Conservation (phyloP, 2,113 vertebrate genomes). For the Pluvianellus socialis region DNA sequence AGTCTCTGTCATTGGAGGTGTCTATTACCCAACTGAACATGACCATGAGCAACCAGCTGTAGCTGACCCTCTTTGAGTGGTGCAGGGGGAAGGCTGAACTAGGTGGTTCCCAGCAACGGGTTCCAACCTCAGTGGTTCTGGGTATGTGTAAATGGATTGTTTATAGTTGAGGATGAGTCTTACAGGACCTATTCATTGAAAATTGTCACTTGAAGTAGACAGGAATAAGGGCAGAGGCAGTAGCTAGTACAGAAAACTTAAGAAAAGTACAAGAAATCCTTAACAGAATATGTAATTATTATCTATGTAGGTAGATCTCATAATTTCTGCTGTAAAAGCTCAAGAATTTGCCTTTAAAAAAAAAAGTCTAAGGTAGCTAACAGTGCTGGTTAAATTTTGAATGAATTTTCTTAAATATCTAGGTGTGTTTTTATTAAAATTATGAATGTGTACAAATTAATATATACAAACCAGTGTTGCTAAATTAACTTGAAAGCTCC, state of each 20-base stretch:
- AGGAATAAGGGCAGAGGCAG: background rate
- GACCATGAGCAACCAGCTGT: background rate
- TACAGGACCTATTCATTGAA: background rate
- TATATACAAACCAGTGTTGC: background rate
- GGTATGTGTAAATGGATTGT: background rate
- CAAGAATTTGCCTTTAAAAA: background rate
- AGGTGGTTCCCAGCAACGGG: rapidly evolving
- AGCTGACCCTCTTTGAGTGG: background rate
- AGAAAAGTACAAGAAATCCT: background rate
- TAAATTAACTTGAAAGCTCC: background rate
- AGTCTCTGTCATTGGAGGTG: background rate
- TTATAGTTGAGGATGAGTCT: background rate
- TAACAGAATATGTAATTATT: background rate
- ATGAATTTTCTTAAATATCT: background rate
- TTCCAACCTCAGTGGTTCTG: background rate
- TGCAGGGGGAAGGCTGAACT: rapidly evolving
- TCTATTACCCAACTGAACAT: background rate
- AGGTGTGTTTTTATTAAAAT: background rate
- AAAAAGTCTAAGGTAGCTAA: background rate
- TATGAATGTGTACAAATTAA: background rate
- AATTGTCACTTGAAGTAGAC: background rate
- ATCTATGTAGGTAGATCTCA: background rate
- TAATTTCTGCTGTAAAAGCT: background rate
- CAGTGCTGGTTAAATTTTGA: background rate
- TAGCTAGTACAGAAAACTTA: background rate